phyloP scores from a whole-genome alignment of 2,888 invertebrate species.

The Acrobasis suavella region DNA sequence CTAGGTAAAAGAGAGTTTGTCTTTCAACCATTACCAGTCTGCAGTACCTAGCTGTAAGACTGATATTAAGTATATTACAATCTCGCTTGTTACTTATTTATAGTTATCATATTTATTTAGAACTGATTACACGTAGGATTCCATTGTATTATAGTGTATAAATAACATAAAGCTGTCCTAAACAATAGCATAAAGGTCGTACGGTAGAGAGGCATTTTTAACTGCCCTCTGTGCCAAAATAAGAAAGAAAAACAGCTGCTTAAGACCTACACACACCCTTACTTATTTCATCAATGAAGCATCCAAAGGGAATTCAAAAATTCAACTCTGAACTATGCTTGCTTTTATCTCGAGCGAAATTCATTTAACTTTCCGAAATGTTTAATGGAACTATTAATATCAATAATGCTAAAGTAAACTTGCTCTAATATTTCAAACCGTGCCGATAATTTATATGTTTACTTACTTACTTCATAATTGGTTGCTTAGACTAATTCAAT shows the following conservation, averaged over 20 bases:
- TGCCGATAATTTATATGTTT: neutral
- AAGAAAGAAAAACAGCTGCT: neutral
- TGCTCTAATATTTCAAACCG: slow-evolving; percentile 6
- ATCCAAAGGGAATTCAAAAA: neutral
- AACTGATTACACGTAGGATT: too few relatives aligned
- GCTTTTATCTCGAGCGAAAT: neutral
- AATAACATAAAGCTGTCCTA: too few relatives aligned
- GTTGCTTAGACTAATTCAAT: neutral
- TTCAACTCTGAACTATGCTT: neutral
- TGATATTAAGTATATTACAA: too few relatives aligned
- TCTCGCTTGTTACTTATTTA: too few relatives aligned
- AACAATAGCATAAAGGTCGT: too few relatives aligned
- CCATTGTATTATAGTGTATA: too few relatives aligned
- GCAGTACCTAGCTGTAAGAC: too few relatives aligned
- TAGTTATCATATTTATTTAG: too few relatives aligned
- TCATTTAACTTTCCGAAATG: slow-evolving; percentile 5
- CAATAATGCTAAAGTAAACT: slow-evolving; percentile 1
- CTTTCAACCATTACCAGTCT: neutral
- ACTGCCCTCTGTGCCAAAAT: neutral
- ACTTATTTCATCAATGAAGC: neutral
- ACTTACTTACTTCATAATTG: neutral
- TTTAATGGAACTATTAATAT: slow-evolving; percentile 11
- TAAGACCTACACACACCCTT: neutral
- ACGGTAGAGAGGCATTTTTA: too few relatives aligned
- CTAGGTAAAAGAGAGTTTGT: neutral